Conservation (phyloP, 2,797 vertebrate genomes). For the Odontamblyopus rebecca region DNA sequence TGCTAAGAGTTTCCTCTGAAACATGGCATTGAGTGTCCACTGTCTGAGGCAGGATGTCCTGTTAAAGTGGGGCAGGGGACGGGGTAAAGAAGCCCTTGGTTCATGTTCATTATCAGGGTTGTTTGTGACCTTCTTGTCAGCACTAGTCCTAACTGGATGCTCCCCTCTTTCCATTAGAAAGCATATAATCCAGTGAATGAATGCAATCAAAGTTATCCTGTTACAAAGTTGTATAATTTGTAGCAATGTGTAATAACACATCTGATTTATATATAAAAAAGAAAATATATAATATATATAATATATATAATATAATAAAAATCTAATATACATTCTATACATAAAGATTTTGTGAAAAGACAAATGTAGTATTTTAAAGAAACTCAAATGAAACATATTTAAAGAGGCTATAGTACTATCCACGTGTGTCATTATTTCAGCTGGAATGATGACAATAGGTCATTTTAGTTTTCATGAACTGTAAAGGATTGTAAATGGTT, state of each 20-base stretch:
- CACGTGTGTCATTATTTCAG: not conserved
- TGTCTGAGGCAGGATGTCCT: constrained; percentile 52
- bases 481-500: too few relatives aligned
- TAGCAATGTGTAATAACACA: not conserved
- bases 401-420: too few relatives aligned
- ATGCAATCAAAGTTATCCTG: not conserved
- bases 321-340: too few relatives aligned
- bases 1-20: constrained; percentile 58
- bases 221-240: not conserved
- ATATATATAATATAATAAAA: too few relatives aligned
- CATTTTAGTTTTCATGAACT: not conserved
- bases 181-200: constrained; percentile 12
- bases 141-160: constrained; percentile 57
- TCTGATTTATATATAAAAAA: too few relatives aligned
- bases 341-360: too few relatives aligned
- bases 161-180: not conserved
- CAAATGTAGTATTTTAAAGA: too few relatives aligned
- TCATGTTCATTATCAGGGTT: constrained; percentile 73
- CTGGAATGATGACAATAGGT: not conserved
- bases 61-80: constrained; percentile 20
- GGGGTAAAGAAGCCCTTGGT: constrained; percentile 50
- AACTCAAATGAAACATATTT: too few relatives aligned
- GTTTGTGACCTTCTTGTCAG: constrained; percentile 67
- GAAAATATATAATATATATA: too few relatives aligned
- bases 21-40: constrained; percentile 53